phyloP scores from a whole-genome alignment of 1,140 invertebrate genomes.

The Luehdorfia chinensis region DNA sequence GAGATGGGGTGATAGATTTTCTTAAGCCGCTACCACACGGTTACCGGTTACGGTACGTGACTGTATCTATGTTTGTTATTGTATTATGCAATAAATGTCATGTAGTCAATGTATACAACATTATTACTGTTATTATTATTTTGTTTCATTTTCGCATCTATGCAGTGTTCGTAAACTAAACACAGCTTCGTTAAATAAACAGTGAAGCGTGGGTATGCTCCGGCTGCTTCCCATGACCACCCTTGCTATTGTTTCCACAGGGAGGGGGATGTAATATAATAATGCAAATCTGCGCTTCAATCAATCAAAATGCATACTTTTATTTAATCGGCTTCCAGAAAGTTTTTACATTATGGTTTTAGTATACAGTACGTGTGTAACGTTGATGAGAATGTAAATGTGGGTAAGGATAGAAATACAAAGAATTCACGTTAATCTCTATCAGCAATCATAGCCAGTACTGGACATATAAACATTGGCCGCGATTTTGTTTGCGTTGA shows the following conservation, averaged over 20 bases:
- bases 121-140: no score
- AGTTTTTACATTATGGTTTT: not conserved
- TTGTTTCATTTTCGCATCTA: not conserved
- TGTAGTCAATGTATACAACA: no score
- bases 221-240: conserved; percentile 7
- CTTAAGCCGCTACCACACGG: no score
- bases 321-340: conserved; percentile 9
- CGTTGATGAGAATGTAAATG: not conserved
- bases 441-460: no score
- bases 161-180: not conserved
- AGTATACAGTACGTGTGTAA: not conserved
- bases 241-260: conserved; percentile 6
- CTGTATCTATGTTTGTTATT: no score
- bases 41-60: no score
- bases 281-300: conserved; percentile 10
- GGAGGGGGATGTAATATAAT: not conserved
- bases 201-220: not conserved
- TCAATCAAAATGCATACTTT: conserved; percentile 13
- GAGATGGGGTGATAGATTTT: no score
- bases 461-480: no score
- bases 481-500: no score
- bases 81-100: no score
- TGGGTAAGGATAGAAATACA: no score
- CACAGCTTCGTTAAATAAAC: conserved; percentile 1
- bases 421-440: no score